Conservation (phyloP, 2,888 invertebrate genomes). For the Pseudococcus jackbeardsleyi region DNA sequence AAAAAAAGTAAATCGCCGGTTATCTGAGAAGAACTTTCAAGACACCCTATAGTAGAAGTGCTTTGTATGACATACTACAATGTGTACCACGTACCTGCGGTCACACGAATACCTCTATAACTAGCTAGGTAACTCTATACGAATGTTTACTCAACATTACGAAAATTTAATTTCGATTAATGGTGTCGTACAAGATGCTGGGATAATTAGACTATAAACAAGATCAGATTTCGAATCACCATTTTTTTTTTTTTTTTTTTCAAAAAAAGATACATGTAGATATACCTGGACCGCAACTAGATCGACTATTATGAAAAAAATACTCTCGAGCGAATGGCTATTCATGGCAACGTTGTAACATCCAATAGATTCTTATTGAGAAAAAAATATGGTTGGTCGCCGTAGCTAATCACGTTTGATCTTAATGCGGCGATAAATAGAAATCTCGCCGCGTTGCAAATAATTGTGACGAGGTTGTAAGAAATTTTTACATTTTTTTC, state of each 20-base stretch:
- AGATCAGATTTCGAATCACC: neutral
- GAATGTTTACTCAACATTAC: neutral
- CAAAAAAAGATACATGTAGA: neutral
- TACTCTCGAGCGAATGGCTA: conserved; percentile 27
- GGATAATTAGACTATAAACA: conserved; percentile 10
- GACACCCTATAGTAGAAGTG: neutral
- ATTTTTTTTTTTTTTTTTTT: too few relatives aligned
- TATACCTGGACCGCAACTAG: neutral
- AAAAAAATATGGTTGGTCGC: conserved; percentile 33
- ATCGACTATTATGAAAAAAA: conserved; percentile 17
- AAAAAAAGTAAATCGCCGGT: too few relatives aligned
- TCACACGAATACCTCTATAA: conserved; percentile 2
- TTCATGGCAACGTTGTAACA: conserved; percentile 13
- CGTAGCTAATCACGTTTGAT: conserved; percentile 54
- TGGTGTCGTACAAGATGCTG: neutral
- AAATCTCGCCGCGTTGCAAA: conserved; percentile 22
- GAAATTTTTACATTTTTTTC: conserved; percentile 39
- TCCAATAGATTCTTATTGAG: conserved; percentile 14
- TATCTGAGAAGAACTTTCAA: too few relatives aligned
- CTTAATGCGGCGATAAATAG: conserved; percentile 50
- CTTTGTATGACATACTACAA: neutral
- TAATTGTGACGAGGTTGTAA: conserved; percentile 30
- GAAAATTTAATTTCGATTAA: neutral
- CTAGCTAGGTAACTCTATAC: neutral
- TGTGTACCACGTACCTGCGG: neutral